Percentiles rank a stretch among this genome's conserved stretches.
phyloP scores from a whole-genome alignment of 2,113 vertebrate genomes.

The Equus przewalskii region DNA sequence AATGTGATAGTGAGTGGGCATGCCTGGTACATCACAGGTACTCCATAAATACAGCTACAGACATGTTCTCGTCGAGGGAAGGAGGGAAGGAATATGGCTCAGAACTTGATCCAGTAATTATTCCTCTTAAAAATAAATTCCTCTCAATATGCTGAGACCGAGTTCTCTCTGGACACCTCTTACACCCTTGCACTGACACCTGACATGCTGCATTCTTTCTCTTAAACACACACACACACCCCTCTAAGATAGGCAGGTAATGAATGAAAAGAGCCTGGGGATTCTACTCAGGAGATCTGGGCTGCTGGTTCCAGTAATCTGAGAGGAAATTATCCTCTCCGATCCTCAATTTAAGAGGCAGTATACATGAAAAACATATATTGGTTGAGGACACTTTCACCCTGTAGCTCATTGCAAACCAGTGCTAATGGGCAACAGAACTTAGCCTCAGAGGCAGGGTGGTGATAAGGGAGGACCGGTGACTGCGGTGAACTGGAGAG shows the following conservation, averaged over 20 bases:
- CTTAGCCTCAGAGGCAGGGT: neutral
- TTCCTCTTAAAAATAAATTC: neutral
- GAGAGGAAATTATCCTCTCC: neutral
- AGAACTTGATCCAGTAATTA: neutral
- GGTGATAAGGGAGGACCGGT: neutral
- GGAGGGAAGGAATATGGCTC: neutral
- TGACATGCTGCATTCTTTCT: neutral
- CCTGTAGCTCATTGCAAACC: neutral
- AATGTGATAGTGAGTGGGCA: neutral
- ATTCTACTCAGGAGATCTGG: neutral
- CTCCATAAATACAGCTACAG: neutral
- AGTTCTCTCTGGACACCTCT: neutral
- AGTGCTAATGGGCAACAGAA: neutral
- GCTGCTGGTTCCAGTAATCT: neutral
- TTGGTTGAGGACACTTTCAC: neutral
- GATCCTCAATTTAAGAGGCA: neutral
- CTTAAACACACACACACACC: neutral
- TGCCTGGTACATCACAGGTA: neutral
- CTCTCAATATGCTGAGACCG: neutral
- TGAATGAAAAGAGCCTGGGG: neutral
- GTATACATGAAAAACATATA: neutral
- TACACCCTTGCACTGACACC: neutral
- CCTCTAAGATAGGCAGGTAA: neutral
- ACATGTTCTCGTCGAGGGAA: neutral
- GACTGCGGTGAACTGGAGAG: neutral